Percentiles rank a stretch among this genome's conserved stretches.
phyloP scores from a whole-genome alignment of 2,113 vertebrate genomes.

The Hemibagrus wyckioides region DNA sequence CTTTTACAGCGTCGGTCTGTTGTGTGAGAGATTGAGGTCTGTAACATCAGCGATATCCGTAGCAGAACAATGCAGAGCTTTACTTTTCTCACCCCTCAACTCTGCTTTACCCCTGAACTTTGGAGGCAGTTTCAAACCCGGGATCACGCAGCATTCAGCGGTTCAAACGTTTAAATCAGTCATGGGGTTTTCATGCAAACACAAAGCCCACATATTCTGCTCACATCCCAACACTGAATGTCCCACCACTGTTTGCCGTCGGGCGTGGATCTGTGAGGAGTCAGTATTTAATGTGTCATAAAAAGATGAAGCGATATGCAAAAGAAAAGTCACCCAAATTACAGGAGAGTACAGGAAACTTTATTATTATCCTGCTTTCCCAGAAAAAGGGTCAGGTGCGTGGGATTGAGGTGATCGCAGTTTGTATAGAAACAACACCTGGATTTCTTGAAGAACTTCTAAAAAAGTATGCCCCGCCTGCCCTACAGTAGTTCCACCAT shows the following conservation, averaged over 20 bases:
- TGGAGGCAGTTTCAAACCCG: not conserved
- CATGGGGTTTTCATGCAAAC: not conserved
- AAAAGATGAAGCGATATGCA: not conserved
- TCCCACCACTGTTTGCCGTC: not conserved
- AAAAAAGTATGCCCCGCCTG: not conserved
- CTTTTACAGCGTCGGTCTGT: conserved; percentile 9
- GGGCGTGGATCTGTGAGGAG: too few species aligned
- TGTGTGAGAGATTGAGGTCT: not conserved
- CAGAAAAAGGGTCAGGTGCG: not conserved
- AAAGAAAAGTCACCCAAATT: not conserved
- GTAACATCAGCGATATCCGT: not conserved
- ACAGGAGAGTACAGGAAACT: not conserved
- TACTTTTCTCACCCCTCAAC: not conserved
- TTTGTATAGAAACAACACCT: not conserved
- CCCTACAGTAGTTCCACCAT: not conserved
- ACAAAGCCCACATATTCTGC: not conserved
- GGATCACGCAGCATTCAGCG: not conserved
- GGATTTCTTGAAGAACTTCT: not conserved
- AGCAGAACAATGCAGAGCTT: conserved; percentile 17
- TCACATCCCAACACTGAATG: not conserved
- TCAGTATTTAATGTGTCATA: not conserved
- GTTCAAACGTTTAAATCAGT: not conserved
- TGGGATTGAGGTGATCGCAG: not conserved
- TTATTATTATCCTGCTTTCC: not conserved
- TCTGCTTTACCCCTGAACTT: conserved; percentile 2